Conservation (phyloP, 2,888 invertebrate species). For the Leucophenga montana region DNA sequence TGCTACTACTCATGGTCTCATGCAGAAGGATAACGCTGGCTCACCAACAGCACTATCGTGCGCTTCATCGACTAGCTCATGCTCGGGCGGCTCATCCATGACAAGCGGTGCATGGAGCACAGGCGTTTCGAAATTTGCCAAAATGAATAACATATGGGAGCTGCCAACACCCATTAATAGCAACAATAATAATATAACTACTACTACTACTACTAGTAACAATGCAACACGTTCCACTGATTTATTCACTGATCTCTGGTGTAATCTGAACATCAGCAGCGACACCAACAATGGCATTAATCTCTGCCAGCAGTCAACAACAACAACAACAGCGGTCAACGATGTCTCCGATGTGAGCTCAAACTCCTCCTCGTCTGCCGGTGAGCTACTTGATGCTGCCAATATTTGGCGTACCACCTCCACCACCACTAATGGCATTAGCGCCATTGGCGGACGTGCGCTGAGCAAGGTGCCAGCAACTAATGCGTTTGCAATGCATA, state of each 20-base stretch:
- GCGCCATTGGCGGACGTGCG: constrained; percentile 40
- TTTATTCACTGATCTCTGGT: constrained; percentile 71
- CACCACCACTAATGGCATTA: constrained; percentile 19
- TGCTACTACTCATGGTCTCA: not conserved
- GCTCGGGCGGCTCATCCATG: constrained; percentile 9
- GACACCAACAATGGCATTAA: constrained; percentile 27
- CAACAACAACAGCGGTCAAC: not conserved
- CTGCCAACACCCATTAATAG: constrained; percentile 49
- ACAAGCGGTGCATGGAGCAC: constrained; percentile 27
- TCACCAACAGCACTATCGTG: constrained; percentile 64
- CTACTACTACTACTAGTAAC: constrained; percentile 39
- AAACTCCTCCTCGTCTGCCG: constrained; percentile 58
- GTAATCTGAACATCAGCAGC: constrained; percentile 56
- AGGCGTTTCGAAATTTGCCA: constrained; percentile 54
- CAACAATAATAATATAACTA: constrained; percentile 36
- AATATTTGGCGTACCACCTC: constrained; percentile 53
- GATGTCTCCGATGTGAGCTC: constrained; percentile 62
- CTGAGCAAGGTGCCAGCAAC: constrained; percentile 40
- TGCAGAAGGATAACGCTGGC: constrained; percentile 45
- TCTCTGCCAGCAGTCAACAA: constrained; percentile 9
- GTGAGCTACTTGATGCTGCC: constrained; percentile 51
- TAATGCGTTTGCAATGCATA: not conserved
- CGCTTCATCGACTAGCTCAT: constrained; percentile 50
- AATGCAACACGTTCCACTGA: constrained; percentile 48
- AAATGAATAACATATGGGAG: constrained; percentile 71